A percentile compares a stretch with the other conserved stretches of the same genome.
Conservation (phyloP, 2,888 invertebrate species). For the Sarcophaga subvicina region DNA sequence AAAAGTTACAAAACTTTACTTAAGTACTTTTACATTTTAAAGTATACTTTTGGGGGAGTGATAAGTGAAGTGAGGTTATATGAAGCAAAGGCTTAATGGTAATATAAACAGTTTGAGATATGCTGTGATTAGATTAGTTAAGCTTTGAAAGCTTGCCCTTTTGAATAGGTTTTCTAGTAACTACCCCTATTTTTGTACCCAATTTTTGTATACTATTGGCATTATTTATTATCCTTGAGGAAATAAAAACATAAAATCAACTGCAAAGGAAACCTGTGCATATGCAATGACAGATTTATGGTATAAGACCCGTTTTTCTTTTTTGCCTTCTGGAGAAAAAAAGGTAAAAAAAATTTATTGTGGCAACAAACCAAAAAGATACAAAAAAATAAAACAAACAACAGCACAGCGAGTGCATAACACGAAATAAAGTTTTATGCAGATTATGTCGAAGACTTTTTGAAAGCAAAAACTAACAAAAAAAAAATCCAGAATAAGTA, state of each 20-base stretch:
- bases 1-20: slow-evolving; percentile 19
- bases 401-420: background rate
- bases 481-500: background rate
- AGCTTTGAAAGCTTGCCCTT: too few relatives aligned
- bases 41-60: background rate
- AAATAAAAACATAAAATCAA: background rate
- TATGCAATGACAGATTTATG: slow-evolving; percentile 43
- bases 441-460: slow-evolving; percentile 61
- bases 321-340: too few relatives aligned
- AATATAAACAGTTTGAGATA: too few relatives aligned
- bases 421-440: slow-evolving; percentile 59
- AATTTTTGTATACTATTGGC: too few relatives aligned
- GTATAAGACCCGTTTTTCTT: background rate
- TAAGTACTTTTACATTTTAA: slow-evolving; percentile 22
- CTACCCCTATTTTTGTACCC: too few relatives aligned
- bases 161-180: too few relatives aligned
- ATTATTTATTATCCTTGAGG: background rate
- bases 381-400: background rate
- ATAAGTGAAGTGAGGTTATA: background rate
- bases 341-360: slow-evolving; percentile 22
- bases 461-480: background rate
- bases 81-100: background rate
- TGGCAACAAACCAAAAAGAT: slow-evolving; percentile 15
- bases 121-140: too few relatives aligned
- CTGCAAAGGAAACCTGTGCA: slow-evolving; percentile 1